Conservation (phyloP, 2,797 vertebrate genomes). For the Pantherophis vulpinus region DNA sequence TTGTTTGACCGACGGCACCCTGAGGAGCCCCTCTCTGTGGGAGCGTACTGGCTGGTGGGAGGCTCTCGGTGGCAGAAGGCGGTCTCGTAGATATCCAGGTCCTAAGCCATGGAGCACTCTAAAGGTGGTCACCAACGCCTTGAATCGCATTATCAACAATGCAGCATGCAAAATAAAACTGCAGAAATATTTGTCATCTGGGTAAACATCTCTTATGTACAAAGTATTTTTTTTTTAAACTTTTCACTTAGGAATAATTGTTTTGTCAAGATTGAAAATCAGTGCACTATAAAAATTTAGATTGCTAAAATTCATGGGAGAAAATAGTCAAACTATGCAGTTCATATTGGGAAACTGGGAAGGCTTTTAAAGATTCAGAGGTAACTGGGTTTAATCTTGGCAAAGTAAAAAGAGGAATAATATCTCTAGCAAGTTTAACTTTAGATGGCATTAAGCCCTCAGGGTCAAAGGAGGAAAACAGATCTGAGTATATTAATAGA, state of each 20-base stretch:
- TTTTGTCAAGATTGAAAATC: neutral
- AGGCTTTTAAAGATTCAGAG: neutral
- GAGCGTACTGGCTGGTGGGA: too few relatives aligned
- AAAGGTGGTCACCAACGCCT: too few relatives aligned
- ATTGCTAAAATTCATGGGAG: neutral
- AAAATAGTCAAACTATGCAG: neutral
- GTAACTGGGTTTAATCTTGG: neutral
- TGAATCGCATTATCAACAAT: neutral
- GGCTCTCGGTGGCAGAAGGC: too few relatives aligned
- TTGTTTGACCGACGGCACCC: too few relatives aligned
- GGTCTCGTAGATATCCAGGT: too few relatives aligned
- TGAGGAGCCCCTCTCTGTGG: too few relatives aligned
- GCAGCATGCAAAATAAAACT: neutral
- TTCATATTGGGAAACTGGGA: neutral
- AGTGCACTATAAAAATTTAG: neutral
- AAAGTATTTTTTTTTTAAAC: neutral
- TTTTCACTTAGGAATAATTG: neutral
- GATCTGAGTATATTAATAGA: slow-evolving; percentile 63
- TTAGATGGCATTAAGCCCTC: slow-evolving; percentile 42
- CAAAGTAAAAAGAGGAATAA: slow-evolving; percentile 32
- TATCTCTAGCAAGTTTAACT: slow-evolving; percentile 52
- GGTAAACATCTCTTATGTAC: neutral
- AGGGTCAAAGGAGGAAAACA: slow-evolving; percentile 45
- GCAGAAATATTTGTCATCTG: neutral
- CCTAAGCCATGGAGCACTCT: too few relatives aligned